A percentile compares a stretch with the other conserved stretches of the same genome.
Evolutionary conservation across 2,797 vertebrate species (phyloP).

Genomic region (Tenualosa thibaudeaui): DNA sequence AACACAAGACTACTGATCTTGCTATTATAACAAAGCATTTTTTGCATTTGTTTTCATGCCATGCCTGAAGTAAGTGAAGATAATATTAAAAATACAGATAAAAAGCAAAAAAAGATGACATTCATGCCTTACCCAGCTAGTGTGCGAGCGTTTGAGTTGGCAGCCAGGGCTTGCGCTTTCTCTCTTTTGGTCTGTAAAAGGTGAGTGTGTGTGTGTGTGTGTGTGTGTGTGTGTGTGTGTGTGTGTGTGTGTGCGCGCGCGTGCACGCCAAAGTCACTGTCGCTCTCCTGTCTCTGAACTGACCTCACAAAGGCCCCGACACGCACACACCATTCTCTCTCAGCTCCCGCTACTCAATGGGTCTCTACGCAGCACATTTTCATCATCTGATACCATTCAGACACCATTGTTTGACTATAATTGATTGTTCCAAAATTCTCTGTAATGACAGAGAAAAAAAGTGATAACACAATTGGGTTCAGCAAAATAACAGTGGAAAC

Average conservation of each 20-base stretch:
- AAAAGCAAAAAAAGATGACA: neutral
- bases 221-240: too few relatives aligned
- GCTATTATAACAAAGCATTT: too few relatives aligned
- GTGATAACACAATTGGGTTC: neutral
- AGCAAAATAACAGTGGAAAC: neutral
- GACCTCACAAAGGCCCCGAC: constrained; percentile 37
- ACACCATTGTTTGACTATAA: neutral
- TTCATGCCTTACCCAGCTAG: constrained; percentile 23
- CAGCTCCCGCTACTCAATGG: constrained; percentile 28
- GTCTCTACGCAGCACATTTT: constrained; percentile 5
- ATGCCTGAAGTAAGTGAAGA: neutral
- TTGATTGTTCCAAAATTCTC: constrained; percentile 25
- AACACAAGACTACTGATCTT: neutral
- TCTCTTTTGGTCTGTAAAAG: neutral
- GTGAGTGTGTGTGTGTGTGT: constrained; percentile 12
- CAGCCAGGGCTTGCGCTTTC: neutral
- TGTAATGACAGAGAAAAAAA: constrained; percentile 10
- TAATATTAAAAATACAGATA: neutral
- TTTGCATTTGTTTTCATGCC: neutral
- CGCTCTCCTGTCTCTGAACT: constrained; percentile 30
- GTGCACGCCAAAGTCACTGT: constrained; percentile 23
- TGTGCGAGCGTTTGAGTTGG: neutral
- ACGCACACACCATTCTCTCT: constrained; percentile 30
- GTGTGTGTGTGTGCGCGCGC: constrained; percentile 2
- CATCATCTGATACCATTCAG: constrained; percentile 27